Evolutionary conservation across 2,888 invertebrate species (phyloP).

Genomic region (Parasteatoda lunata): DNA sequence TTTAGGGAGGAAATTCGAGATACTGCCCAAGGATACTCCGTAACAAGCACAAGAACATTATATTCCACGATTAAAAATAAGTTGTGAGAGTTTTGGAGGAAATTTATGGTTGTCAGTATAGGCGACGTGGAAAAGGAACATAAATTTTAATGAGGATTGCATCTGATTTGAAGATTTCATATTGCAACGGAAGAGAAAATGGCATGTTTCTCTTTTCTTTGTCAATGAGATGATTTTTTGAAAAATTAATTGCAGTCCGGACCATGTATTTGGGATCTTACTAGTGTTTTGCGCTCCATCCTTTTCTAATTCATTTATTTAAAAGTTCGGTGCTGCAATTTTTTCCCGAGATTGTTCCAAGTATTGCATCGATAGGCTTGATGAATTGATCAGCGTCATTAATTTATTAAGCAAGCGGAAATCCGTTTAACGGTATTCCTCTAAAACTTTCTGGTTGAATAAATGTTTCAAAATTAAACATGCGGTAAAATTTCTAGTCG

Average conservation of each 20-base stretch:
- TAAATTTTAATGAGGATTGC: slow-evolving; percentile 41
- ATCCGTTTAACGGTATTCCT: not conserved
- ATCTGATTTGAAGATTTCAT: slow-evolving; percentile 28
- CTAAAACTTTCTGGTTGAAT: not conserved
- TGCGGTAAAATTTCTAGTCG: too few species aligned
- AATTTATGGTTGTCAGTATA: slow-evolving; percentile 29
- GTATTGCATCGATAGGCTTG: not conserved
- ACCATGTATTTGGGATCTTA: not conserved
- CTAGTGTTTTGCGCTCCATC: not conserved
- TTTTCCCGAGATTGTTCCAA: not conserved
- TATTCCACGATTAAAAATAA: slow-evolving; percentile 39
- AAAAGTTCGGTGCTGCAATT: not conserved
- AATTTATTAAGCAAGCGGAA: not conserved
- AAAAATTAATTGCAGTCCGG: slow-evolving; percentile 8
- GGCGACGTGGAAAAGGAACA: slow-evolving; percentile 19
- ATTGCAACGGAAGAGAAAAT: slow-evolving; percentile 12
- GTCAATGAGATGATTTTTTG: slow-evolving; percentile 19
- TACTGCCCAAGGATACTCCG: slow-evolving; percentile 1
- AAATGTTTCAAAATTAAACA: too few species aligned
- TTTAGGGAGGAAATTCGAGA: slow-evolving; percentile 27
- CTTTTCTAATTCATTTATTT: not conserved
- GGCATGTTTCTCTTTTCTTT: slow-evolving; percentile 9
- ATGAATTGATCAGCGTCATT: too few species aligned
- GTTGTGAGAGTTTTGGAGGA: slow-evolving; percentile 19
- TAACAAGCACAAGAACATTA: slow-evolving; percentile 23